phyloP scores from a whole-genome alignment of 2,113 vertebrate species.

The Ornithorhynchus anatinus region DNA sequence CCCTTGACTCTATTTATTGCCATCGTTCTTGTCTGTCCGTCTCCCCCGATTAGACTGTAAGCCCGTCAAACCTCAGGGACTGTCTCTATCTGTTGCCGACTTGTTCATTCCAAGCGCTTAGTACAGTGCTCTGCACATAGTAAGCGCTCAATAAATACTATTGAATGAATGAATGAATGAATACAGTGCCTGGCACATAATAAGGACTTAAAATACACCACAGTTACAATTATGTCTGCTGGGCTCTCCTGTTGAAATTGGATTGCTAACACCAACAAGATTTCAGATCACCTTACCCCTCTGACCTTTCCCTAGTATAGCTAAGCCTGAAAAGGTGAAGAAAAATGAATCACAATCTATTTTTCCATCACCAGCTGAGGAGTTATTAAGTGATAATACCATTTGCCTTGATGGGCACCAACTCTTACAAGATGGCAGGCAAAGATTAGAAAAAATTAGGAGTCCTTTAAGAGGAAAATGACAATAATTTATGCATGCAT shows the following conservation, averaged over 20 bases:
- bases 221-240: no score
- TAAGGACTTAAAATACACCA: no score
- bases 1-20: no score
- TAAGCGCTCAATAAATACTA: no score
- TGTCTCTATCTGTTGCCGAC: no score
- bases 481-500: conserved; percentile 41
- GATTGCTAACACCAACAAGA: not conserved
- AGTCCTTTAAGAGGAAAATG: conserved; percentile 43
- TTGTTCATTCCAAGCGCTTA: no score
- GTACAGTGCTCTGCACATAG: no score
- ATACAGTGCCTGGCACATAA: no score
- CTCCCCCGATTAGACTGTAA: no score
- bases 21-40: no score
- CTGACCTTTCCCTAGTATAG: not conserved
- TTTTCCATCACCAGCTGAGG: not conserved
- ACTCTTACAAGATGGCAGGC: conserved; percentile 11
- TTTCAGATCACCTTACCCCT: not conserved
- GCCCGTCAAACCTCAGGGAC: no score
- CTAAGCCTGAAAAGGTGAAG: not conserved
- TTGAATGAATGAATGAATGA: no score
- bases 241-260: not conserved
- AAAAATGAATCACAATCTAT: not conserved
- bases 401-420: conserved; percentile 21
- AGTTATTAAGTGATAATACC: not conserved
- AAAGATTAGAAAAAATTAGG: conserved; percentile 7